A percentile compares a stretch with the other conserved stretches of the same genome.
These are phyloP conservation scores for Lucifuga dentata DNA, from an alignment of 2,113 vertebrate genomes.

Conservation along the genomic window DNA sequence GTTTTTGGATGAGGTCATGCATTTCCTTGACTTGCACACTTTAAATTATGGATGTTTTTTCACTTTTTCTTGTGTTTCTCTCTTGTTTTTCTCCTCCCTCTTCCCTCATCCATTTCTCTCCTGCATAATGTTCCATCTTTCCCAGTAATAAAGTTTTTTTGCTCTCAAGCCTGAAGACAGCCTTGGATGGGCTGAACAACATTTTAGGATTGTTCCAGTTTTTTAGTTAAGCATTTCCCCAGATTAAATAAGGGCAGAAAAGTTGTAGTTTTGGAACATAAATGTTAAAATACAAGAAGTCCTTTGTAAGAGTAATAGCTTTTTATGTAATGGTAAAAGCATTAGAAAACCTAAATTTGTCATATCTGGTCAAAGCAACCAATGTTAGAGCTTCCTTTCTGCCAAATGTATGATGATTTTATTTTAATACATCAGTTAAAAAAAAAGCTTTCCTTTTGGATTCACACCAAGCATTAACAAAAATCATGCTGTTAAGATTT, in stretches of 20 bases:
- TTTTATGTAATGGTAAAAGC: no score
- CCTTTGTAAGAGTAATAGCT: no score
- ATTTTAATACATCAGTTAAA: not conserved
- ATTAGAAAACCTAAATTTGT: no score
- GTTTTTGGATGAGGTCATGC: slow-evolving; percentile 16
- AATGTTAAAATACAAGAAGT: not conserved
- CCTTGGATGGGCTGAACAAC: slow-evolving; percentile 67
- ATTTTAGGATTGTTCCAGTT: not conserved
- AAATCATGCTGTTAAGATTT: no score
- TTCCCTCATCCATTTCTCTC: not conserved
- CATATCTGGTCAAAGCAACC: not conserved
- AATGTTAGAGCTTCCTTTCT: not conserved
- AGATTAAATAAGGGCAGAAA: no score
- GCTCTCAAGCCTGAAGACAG: not conserved
- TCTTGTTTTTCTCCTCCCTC: not conserved
- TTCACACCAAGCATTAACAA: slow-evolving; percentile 9
- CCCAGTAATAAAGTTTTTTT: not conserved
- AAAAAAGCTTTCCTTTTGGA: slow-evolving; percentile 2
- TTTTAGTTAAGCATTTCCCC: not conserved
- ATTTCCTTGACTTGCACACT: no score
- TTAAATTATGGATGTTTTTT: not conserved
- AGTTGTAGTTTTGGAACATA: not conserved
- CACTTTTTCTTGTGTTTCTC: slow-evolving; percentile 20
- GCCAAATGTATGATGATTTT: not conserved
- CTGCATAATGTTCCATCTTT: slow-evolving; percentile 4